Evolutionary conservation across 2,113 vertebrate species (phyloP).

Genomic region (Carlito syrichta): DNA sequence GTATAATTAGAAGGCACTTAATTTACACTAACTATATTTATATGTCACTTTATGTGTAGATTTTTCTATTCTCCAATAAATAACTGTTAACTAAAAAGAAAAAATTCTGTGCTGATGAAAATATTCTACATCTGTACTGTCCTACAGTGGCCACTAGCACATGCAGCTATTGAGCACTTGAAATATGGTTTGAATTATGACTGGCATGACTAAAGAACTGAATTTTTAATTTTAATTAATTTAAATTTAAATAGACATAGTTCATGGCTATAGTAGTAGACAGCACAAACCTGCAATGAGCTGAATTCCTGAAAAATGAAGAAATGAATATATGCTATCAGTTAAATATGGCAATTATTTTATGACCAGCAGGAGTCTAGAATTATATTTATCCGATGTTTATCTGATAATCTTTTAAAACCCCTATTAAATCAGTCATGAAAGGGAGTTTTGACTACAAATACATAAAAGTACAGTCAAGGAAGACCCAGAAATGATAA

Average conservation of each 20-base stretch:
- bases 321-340: neutral
- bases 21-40: no score
- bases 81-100: no score
- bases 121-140: neutral
- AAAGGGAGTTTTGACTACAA: neutral
- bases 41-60: no score
- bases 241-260: neutral
- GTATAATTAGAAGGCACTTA: no score
- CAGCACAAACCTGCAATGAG: neutral
- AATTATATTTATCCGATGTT: slow-evolving; percentile 45
- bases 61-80: no score
- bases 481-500: neutral
- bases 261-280: neutral
- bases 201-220: neutral
- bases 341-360: slow-evolving; percentile 37
- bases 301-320: slow-evolving; percentile 20
- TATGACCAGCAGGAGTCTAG: neutral
- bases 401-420: slow-evolving; percentile 16
- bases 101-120: neutral
- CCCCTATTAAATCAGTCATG: slow-evolving; percentile 19
- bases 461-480: slow-evolving; percentile 10
- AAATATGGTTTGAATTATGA: neutral
- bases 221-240: slow-evolving; percentile 1
- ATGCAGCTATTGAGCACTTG: neutral
- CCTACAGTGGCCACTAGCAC: neutral